These are phyloP conservation scores for Daktulosphaira vitifoliae DNA, from an alignment of 1,140 invertebrate species.

Conservation along the genomic window DNA sequence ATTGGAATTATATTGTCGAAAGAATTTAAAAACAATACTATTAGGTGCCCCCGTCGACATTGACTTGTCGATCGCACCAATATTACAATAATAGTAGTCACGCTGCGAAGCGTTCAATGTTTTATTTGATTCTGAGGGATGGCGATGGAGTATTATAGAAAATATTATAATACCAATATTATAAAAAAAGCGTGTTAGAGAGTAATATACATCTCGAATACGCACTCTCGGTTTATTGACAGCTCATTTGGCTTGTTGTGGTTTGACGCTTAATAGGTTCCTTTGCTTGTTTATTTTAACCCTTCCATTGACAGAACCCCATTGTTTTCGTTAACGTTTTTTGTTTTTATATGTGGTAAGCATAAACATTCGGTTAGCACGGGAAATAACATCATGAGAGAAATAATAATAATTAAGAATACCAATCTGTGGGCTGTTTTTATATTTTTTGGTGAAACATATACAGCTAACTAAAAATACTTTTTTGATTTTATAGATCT, in stretches of 20 bases:
- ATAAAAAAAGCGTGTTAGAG: background rate
- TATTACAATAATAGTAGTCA: slow-evolving; percentile 18
- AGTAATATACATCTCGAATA: slow-evolving; percentile 1
- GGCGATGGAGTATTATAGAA: background rate
- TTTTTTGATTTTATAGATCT: too few relatives aligned
- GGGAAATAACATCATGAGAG: too few relatives aligned
- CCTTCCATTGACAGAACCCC: background rate
- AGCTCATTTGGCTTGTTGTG: background rate
- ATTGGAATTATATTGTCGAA: slow-evolving; percentile 20
- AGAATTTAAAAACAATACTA: slow-evolving; percentile 23
- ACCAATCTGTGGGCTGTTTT: too few relatives aligned
- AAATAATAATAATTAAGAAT: too few relatives aligned
- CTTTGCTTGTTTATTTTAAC: background rate
- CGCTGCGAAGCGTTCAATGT: slow-evolving; percentile 14
- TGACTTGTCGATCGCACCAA: slow-evolving; percentile 27
- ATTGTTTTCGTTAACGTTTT: background rate
- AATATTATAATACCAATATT: background rate
- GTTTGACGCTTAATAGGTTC: too few relatives aligned
- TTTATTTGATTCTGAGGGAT: background rate
- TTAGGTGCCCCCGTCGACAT: background rate
- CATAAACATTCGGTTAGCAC: too few relatives aligned
- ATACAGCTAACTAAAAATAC: too few relatives aligned
- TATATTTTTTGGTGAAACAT: too few relatives aligned
- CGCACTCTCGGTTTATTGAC: slow-evolving; percentile 19
- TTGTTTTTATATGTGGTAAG: background rate